Evolutionary conservation across 2,888 invertebrate genomes (phyloP), one percentile per base, ranked within the genome.

Genomic region (Thalpophila matura): DNA sequence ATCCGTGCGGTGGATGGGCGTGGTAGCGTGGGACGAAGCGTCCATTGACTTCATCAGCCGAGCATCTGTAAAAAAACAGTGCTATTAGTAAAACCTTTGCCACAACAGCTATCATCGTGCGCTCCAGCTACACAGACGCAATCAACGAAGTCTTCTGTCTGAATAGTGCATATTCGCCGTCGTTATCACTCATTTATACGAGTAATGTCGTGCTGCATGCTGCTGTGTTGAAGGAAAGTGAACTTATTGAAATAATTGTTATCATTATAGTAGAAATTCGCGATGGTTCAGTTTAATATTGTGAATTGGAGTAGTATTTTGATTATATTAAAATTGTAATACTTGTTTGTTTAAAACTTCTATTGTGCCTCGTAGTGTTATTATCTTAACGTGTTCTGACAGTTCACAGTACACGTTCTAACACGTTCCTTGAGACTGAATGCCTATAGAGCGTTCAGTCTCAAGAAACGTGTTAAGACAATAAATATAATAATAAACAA

Each of bases 11-110:
- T 0, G 93, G 92, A 3, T 88, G 85, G 22, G 91, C 68, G 51
- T 95, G 95, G 59, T 88, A 94, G 0, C 83, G 81, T 1, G 93
- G 93, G 42, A 86, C 86, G 46, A 80, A 92, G 0, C 80, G 82
- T 5, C 0, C 80, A 4, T 82, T 73, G 1, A 84, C 79, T 16
- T 22, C 4, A 2, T 60, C 31, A 3, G 75, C 73, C 9, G 61
- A 64, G 16, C 76, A 80, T 16, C 65, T 79, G 71, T 63, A 84
- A 64, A 64, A 66, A 58, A 82, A 64, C 20, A 88, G 20, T 20
- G 79, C 42, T 53, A 83, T 65, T 51, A 88, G 14, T 46, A 81
- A 53, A 63, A 78, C 72, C 18, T 61, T 57, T 42, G 62, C 64
- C 79, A 83, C 79, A 49, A 66, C 70, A 22, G 37, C 20, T 24